Percentiles rank a stretch among this genome's conserved stretches.
These are phyloP conservation scores for Siniperca scherzeri DNA, from an alignment of 2,797 vertebrate genomes.

Conservation along the genomic window DNA sequence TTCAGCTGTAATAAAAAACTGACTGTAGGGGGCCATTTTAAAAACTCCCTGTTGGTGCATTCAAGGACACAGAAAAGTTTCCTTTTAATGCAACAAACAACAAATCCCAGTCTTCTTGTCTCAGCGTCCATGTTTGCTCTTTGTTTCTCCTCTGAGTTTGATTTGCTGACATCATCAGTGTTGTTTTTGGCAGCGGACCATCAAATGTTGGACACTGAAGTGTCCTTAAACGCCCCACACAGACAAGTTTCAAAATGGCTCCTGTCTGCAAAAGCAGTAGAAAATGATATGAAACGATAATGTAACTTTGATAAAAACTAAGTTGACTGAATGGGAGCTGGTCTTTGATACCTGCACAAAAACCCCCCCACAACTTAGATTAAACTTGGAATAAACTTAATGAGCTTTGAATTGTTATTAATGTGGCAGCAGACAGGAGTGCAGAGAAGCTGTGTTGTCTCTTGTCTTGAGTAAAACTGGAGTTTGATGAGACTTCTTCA, in stretches of 20 bases:
- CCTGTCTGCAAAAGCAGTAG: background rate
- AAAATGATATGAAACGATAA: background rate
- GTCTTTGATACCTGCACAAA: background rate
- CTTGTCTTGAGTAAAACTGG: background rate
- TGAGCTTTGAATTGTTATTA: background rate
- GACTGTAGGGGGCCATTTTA: background rate
- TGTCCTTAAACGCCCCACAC: slow-evolving; percentile 18
- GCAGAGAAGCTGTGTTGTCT: too few relatives aligned
- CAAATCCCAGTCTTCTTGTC: too few relatives aligned
- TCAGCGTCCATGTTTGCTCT: background rate
- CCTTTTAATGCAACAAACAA: background rate
- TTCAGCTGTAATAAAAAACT: background rate
- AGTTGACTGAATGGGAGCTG: background rate
- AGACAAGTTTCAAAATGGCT: background rate
- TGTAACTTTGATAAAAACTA: background rate
- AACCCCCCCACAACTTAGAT: background rate
- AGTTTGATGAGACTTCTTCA: too few relatives aligned
- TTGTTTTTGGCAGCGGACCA: background rate
- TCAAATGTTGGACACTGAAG: background rate
- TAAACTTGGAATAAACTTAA: background rate
- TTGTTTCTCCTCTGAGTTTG: background rate
- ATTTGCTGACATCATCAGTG: slow-evolving; percentile 4
- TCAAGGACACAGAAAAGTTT: background rate
- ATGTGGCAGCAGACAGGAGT: background rate
- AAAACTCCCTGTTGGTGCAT: background rate